Evolutionary conservation across 1,140 invertebrate species (phyloP).

Genomic region (Leptoteleia sp.): DNA sequence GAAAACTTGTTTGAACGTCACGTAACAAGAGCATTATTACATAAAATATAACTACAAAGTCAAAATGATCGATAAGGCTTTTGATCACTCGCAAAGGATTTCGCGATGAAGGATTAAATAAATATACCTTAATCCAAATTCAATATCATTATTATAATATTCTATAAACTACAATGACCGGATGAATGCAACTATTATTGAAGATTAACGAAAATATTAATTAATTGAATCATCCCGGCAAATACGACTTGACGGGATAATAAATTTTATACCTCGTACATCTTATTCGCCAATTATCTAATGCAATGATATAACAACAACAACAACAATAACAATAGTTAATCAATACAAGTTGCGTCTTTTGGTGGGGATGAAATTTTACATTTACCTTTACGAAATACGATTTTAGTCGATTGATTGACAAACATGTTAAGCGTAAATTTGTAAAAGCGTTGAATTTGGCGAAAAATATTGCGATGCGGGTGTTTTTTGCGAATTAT

Average conservation of each 20-base stretch:
- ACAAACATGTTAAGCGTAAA: too few relatives aligned
- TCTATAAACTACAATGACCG: constrained; percentile 6
- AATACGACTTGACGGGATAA: background rate
- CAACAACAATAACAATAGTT: too few relatives aligned
- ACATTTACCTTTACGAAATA: too few relatives aligned
- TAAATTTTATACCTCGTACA: too few relatives aligned
- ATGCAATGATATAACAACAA: too few relatives aligned
- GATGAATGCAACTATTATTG: constrained; percentile 6
- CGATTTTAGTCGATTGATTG: too few relatives aligned
- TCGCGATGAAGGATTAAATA: constrained; percentile 16
- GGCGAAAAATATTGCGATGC: too few relatives aligned
- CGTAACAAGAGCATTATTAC: constrained; percentile 23
- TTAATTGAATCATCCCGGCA: constrained; percentile 14
- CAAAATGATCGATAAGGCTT: constrained; percentile 39
- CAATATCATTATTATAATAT: constrained; percentile 21
- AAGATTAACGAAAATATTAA: constrained; percentile 18
- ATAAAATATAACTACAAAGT: constrained; percentile 31
- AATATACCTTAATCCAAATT: constrained; percentile 27
- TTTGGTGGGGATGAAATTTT: too few relatives aligned
- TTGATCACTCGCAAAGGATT: constrained; percentile 20
- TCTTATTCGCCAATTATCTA: too few relatives aligned
- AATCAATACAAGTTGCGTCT: too few relatives aligned
- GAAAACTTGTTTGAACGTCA: constrained; percentile 32
- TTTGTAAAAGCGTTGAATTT: too few relatives aligned
- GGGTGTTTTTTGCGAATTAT: too few relatives aligned